These are phyloP conservation scores for Channa striata DNA, from an alignment of 2,797 vertebrate species.

Conservation along the genomic window DNA sequence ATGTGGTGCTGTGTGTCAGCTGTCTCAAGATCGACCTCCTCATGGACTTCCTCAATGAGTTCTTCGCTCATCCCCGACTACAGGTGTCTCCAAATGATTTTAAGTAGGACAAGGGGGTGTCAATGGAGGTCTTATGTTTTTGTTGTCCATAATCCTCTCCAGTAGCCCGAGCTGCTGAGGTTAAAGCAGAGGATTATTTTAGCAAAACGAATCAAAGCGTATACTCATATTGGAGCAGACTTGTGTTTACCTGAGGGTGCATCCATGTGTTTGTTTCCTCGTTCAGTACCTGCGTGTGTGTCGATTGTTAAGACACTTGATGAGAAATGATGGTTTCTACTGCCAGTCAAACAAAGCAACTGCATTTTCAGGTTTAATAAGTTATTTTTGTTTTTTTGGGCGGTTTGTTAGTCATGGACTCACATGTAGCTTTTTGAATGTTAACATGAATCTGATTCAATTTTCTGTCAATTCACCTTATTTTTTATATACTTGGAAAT, in stretches of 20 bases:
- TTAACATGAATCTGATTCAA: background rate
- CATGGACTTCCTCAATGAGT: constrained; percentile 91
- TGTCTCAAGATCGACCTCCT: constrained; percentile 90
- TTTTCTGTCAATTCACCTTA: background rate
- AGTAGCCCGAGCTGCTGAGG: constrained; percentile 55
- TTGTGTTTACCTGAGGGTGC: constrained; percentile 37
- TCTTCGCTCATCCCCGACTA: constrained; percentile 88
- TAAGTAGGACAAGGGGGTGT: constrained; percentile 32
- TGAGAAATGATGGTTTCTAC: no score
- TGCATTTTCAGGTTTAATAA: no score
- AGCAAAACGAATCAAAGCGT: constrained; percentile 50
- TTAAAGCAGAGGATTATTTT: constrained; percentile 69
- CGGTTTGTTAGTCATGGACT: no score
- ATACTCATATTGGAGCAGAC: constrained; percentile 56
- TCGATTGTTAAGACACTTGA: background rate
- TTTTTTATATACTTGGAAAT: background rate
- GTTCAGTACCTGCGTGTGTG: constrained; percentile 4
- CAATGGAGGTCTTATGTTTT: constrained; percentile 14
- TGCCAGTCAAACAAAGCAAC: no score
- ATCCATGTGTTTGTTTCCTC: constrained; percentile 33
- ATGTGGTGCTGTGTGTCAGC: constrained; percentile 89
- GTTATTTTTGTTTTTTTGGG: no score
- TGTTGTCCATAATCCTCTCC: constrained; percentile 64
- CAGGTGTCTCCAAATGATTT: constrained; percentile 77
- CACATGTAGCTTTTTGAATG: no score